Conservation (phyloP, 2,888 invertebrate genomes). For the Galeruca laticollis region DNA sequence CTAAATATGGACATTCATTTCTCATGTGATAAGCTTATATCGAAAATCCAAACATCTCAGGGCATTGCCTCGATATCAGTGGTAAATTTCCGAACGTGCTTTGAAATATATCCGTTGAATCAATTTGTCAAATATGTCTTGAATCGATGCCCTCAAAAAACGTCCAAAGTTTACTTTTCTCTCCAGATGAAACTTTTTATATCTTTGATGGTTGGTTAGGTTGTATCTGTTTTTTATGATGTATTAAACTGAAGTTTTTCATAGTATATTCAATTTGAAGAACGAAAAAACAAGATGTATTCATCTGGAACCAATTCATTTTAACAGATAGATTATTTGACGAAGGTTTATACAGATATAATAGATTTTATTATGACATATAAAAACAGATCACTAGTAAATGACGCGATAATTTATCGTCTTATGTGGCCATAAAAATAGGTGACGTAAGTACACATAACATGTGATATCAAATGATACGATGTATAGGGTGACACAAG, state of each 20-base stretch:
- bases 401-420: too few relatives aligned
- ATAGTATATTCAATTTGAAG: slow-evolving; percentile 16
- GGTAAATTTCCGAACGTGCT: slow-evolving; percentile 36
- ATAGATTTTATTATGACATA: too few relatives aligned
- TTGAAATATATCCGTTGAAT: slow-evolving; percentile 35
- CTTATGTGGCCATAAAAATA: too few relatives aligned
- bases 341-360: too few relatives aligned
- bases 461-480: too few relatives aligned
- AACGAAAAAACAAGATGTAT: neutral
- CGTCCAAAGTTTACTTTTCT: slow-evolving; percentile 30
- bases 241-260: slow-evolving; percentile 6
- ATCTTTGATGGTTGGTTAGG: slow-evolving; percentile 22
- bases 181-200: slow-evolving; percentile 33
- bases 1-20: slow-evolving; percentile 35
- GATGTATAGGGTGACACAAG: too few relatives aligned
- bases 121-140: slow-evolving; percentile 36
- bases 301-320: too few relatives aligned
- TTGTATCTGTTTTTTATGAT: slow-evolving; percentile 29
- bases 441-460: too few relatives aligned
- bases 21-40: slow-evolving; percentile 30
- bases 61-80: slow-evolving; percentile 20
- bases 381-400: too few relatives aligned
- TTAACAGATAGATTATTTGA: too few relatives aligned
- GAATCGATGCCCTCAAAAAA: slow-evolving; percentile 26
- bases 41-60: slow-evolving; percentile 25